Evolutionary conservation across 1,140 invertebrate species (phyloP), one percentile per base, ranked within the genome.

Genomic region (Drosophila ercepeae): DNA sequence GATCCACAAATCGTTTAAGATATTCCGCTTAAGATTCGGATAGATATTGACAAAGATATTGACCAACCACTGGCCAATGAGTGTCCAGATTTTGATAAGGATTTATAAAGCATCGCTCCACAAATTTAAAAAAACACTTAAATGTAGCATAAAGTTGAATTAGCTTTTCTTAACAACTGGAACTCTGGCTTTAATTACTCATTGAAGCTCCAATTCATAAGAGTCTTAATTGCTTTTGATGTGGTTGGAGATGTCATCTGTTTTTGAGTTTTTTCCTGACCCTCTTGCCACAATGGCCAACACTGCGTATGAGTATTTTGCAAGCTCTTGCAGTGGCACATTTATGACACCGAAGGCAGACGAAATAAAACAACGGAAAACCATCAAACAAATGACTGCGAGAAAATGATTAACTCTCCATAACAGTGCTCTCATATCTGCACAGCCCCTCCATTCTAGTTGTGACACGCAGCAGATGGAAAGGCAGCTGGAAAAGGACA

Each of bases 371-470:
- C 48, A 67, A 53, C 16, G 39, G 13, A 67, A 25, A 49, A 14
- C 50, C 82, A 81, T 73, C 72, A 86, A 76, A 76, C 82, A 86
- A 86, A 86, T 88, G 67, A 65, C 63, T 77, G 19, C 60, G 76
- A 51, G 57, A 70, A 81, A 77, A 88, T 88, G 82, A 86, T 86
- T 81, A 88, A 84, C 82, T 84, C 68, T 73, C 68, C 23, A 19
- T 21, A 52, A 53, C 54, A 36, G 42, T 11, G 16, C 53, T 18
- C 45, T 4, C 45, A 59, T 13, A 32, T 9, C 52, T 21, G 16
- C 34, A 46, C 19, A 60, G 65, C 49, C 44, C 36, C 57, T 70
- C 44, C 44, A 49, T 41, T 13, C 42, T 54, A 55, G 67, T 69
- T 67, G 18, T 51, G 69, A 73, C 69, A 73, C 69, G 57, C 57